Evolutionary conservation across 1,140 invertebrate genomes (phyloP).

Genomic region (Hypsibius dujardini): DNA sequence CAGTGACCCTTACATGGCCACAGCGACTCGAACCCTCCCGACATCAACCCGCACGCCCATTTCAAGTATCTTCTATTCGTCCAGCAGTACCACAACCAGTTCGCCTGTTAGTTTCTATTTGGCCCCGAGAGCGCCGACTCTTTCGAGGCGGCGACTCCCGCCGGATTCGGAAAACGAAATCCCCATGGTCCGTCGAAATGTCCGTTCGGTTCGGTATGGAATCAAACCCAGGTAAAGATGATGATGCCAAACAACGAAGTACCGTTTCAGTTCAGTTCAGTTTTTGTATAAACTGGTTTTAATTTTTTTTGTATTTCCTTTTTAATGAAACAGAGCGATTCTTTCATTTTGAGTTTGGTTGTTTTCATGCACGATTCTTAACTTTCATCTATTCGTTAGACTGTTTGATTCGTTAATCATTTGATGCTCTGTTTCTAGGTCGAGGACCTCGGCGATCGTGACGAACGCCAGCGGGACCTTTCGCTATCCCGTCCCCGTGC

Average conservation of each 20-base stretch:
- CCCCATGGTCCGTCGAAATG: background rate
- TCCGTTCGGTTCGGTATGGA: background rate
- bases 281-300: too few relatives aligned
- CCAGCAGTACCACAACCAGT: background rate
- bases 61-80: background rate
- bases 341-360: too few relatives aligned
- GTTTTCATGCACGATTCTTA: too few relatives aligned
- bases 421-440: too few relatives aligned
- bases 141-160: background rate
- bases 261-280: too few relatives aligned
- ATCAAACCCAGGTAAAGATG: too few relatives aligned
- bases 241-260: too few relatives aligned
- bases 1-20: background rate
- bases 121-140: background rate
- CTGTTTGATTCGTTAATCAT: too few relatives aligned
- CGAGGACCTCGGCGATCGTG: background rate
- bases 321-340: too few relatives aligned
- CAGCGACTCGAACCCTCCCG: background rate
- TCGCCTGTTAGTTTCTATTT: background rate
- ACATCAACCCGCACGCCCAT: background rate
- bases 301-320: too few relatives aligned
- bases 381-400: too few relatives aligned
- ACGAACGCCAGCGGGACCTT: background rate
- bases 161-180: conserved; percentile 1
- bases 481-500: background rate